Evolutionary conservation across 2,888 invertebrate genomes (phyloP), one percentile per base, ranked within the genome.

Genomic region (Dicroscelio sp.): DNA sequence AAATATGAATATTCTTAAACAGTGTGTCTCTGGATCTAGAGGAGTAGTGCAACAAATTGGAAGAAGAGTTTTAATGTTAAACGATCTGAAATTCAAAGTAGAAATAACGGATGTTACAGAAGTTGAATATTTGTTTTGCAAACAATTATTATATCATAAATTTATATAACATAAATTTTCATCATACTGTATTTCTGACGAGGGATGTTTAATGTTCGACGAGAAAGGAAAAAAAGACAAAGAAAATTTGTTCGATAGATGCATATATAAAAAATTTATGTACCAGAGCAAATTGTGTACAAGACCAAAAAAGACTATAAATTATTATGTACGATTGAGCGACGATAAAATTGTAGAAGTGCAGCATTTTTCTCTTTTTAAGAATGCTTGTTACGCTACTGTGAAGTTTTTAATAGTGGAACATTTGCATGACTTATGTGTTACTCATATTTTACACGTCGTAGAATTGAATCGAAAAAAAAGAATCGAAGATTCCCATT

Each of bases 41-140:
- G 31, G 43, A 33, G 52, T 80, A 4, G 38, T 80, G 6, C 58
- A 79, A 31, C 85, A 85, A 85, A 85, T 85, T 27, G 76, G 75
- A 35, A 75, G 3, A 10, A 75, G 23, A 76, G n/a, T 76, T 14
- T 76, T 85, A 30, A 35, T 48, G n/a, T 10, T 52, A 17, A 85
- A 85, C 67, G 84, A 84, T 67, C 30, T 85, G 33, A 23, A 63
- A 6, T n/a, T 48, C 2, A 73, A 27, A 27, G 4, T 63, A 20
- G 73, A 48, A 31, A 73, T n/a, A 33, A 65, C 55, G 48, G 38
- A 43, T 52, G 65, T 55, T 25, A 30, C 23, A 63, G 25, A 63
- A 6, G 3, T 65, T 17, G 48, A 73, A 75, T 63, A 65, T 27
- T 14, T 4, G 2, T 84, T 65, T 75, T 48, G 30, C 17, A 71